Base-by-base conservation (phyloP, 2,113 vertebrate species). In the Rhinopomastus cyanomelas region DNA sequence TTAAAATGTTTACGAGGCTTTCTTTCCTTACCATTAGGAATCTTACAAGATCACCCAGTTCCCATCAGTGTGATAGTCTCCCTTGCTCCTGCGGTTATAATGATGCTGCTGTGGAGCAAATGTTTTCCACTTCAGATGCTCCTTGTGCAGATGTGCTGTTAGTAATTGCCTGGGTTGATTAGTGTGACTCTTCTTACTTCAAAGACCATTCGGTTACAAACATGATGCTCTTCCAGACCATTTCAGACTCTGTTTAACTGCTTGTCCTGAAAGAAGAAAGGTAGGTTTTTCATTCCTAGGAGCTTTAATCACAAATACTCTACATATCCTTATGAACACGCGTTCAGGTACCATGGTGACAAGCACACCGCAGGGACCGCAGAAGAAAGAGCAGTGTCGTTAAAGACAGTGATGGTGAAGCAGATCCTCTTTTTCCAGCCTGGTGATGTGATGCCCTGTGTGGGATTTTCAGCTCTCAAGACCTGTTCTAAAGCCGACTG, bases 281-380 rank as follows among this genome's bases (percentile, higher is more conserved):
- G 83, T 69, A 52, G 39, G 13, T 88, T 93, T 90, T 94, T 90
- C 86, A 92, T 93, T 76, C 78, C 81, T 73, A 55, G 81, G 86
- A 88, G 86, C 84, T 85, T 93, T 96, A 92, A 94, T 93, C 90
- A 82, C 86, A 81, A 82, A 88, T 88, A 88, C 82, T 92, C 83
- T 76, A 48, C 72, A 55, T 91, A 77, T 71, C 81, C 81, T 71
- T 93, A 62, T 87, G 88, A 61, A 92, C 72, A 66, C 72, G 85
- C 6, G 8, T 90, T 94, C 85, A 74, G 91, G 77, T 94, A 85
- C 95, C 95, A 94, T 96, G 91, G 92, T 89, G 89, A 96, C 87
- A 85, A 92, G 87, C 60, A 81, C 76, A 42, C 89, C 91, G 77
- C 94, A 77, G 86, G 92, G 92, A 48, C 87, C 49, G 37, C 42